Conservation (phyloP, 2,113 vertebrate species). For the Pteronura brasiliensis region DNA sequence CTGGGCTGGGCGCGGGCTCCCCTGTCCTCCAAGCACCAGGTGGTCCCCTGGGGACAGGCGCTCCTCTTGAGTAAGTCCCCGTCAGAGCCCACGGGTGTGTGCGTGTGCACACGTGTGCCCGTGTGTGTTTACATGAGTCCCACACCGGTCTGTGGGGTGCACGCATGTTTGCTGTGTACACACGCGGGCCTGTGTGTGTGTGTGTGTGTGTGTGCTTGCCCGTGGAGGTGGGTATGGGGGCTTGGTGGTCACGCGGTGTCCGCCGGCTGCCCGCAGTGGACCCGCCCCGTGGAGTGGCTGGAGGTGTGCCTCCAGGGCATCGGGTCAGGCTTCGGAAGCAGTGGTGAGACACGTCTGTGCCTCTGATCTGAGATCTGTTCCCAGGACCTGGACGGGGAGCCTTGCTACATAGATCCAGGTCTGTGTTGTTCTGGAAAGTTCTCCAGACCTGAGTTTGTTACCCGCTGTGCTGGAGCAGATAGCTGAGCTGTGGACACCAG, state of each 20-base stretch:
- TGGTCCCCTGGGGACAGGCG: too few species aligned
- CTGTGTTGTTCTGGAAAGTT: neutral
- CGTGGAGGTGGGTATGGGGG: fast-evolving
- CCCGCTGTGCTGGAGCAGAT: neutral
- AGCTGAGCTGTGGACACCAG: neutral
- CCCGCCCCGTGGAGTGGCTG: too few species aligned
- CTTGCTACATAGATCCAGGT: too few species aligned
- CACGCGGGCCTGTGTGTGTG: fast-evolving
- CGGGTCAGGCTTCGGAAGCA: neutral
- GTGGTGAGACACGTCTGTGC: neutral
- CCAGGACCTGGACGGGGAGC: fast-evolving
- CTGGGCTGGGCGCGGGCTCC: too few species aligned
- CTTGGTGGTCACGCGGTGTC: neutral
- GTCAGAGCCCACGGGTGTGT: too few species aligned
- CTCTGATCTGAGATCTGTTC: neutral
- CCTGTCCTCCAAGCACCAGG: too few species aligned
- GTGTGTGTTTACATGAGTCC: fast-evolving
- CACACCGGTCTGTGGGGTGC: too few species aligned
- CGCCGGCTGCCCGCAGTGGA: too few species aligned
- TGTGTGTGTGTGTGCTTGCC: too few species aligned
- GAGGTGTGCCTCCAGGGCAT: neutral
- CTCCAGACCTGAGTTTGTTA: too few species aligned
- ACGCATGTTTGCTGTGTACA: too few species aligned
- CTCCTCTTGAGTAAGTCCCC: too few species aligned
- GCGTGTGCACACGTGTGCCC: fast-evolving